phyloP scores from a whole-genome alignment of 2,113 vertebrate genomes.

The Pyxicephalus adspersus region DNA sequence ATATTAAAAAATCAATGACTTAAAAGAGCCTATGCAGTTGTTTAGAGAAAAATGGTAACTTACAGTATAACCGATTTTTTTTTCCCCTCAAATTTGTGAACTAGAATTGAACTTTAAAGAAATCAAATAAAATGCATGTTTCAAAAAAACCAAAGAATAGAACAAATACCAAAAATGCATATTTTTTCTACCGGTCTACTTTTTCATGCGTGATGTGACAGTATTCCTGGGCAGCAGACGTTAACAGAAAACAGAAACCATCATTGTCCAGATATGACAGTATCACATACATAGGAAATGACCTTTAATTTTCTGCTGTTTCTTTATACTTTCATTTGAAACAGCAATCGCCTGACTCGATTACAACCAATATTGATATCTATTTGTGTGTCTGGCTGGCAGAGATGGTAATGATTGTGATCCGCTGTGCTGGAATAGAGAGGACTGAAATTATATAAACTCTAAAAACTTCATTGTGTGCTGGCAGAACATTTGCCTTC shows the following conservation, averaged over 20 bases:
- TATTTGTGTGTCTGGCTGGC: slow-evolving; percentile 8
- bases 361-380: slow-evolving; percentile 19
- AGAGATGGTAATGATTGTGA: not conserved
- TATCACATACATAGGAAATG: slow-evolving; percentile 15
- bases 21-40: no score
- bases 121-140: no score
- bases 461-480: not conserved
- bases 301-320: not conserved
- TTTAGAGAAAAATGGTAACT: no score
- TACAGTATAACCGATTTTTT: no score
- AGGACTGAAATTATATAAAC: not conserved
- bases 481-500: slow-evolving; percentile 14
- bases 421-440: not conserved
- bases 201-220: no score
- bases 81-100: no score
- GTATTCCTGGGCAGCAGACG: no score
- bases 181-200: no score
- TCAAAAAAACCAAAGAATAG: no score
- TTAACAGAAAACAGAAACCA: not conserved
- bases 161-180: no score
- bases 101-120: no score
- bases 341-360: slow-evolving; percentile 11
- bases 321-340: slow-evolving; percentile 1
- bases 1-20: no score
- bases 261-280: not conserved